phyloP scores from a whole-genome alignment of 2,113 vertebrate species.

The Crotalus horridus region DNA sequence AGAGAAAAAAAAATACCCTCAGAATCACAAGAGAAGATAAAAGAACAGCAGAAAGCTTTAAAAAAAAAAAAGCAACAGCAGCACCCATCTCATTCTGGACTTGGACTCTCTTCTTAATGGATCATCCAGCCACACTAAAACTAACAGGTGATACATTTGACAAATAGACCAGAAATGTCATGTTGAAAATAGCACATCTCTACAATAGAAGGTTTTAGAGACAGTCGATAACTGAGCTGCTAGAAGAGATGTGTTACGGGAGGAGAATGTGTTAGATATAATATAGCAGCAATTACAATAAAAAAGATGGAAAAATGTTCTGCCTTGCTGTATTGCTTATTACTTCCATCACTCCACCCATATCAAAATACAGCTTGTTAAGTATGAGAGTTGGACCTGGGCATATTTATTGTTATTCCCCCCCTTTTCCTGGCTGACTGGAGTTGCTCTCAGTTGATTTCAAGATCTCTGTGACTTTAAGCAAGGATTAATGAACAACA shows the following conservation, averaged over 20 bases:
- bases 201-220: constrained; percentile 43
- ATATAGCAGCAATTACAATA: constrained; percentile 56
- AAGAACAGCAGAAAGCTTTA: constrained; percentile 39
- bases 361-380: neutral
- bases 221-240: constrained; percentile 42
- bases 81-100: constrained; percentile 25
- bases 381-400: constrained; percentile 26
- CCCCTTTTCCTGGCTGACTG: constrained; percentile 32
- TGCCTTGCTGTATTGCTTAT: constrained; percentile 38
- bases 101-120: constrained; percentile 50
- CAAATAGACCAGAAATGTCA: constrained; percentile 59
- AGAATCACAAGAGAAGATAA: constrained; percentile 50
- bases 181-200: constrained; percentile 53
- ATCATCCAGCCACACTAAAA: constrained; percentile 36
- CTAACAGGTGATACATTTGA: constrained; percentile 48
- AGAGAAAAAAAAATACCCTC: neutral
- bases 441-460: constrained; percentile 11
- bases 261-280: constrained; percentile 43
- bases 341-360: constrained; percentile 41
- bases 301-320: constrained; percentile 26
- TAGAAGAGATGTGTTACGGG: constrained; percentile 31
- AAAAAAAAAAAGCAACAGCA: constrained; percentile 8
- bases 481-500: constrained; percentile 32
- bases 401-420: constrained; percentile 35
- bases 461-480: neutral